Base-by-base conservation (phyloP, 2,113 vertebrate species). In the Larimichthys crocea region DNA sequence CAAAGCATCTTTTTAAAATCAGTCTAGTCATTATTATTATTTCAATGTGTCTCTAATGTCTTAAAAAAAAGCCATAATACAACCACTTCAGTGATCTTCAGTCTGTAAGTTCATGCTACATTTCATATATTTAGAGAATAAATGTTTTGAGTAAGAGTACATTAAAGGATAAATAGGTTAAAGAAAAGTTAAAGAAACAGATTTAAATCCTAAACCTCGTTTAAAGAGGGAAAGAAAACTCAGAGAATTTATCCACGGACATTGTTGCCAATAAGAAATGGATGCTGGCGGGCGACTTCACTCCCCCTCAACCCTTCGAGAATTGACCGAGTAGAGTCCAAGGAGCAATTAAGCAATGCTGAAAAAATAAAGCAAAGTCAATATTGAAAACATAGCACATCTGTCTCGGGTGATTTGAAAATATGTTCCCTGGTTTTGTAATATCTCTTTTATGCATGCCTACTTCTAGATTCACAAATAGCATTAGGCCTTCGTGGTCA, bases 331-430 rank as follows among this genome's bases (percentile, higher is more conserved):
- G 61, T 42, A 19, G 52, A 66, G 52, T 22, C n/a, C 50, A 49
- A 49, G n/a, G 61, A 65, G 31, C n/a, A 65, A 40, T 64, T 22
- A 57, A 31, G 42, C 10, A 22, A 20, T 24, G 44, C 29, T 46
- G 50, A 24, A 56, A 64, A 56, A 72, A 71, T 35, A 64, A 70
- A 71, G 40, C 26, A 8, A 59, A 22, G 26, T 35, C 35, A 15
- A 40, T 44, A 56, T 19, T 19, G 49, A 56, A 50, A 57, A 44
- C 31, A 10, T 1, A 50, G 22, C 42, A 59, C 61, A 73, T 65
- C 60, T 59, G 42, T 73, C 29, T 22, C 4, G 2, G 42, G 16
- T 42, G 68, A 42, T 22, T 63, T 19, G 19, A 55, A 44, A 64
- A 63, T 3, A 35, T 6, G 4, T 48, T 35, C 40, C 1, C 42